These are phyloP conservation scores for Azemiops feae DNA, from an alignment of 2,113 vertebrate species.

Conservation along the genomic window DNA sequence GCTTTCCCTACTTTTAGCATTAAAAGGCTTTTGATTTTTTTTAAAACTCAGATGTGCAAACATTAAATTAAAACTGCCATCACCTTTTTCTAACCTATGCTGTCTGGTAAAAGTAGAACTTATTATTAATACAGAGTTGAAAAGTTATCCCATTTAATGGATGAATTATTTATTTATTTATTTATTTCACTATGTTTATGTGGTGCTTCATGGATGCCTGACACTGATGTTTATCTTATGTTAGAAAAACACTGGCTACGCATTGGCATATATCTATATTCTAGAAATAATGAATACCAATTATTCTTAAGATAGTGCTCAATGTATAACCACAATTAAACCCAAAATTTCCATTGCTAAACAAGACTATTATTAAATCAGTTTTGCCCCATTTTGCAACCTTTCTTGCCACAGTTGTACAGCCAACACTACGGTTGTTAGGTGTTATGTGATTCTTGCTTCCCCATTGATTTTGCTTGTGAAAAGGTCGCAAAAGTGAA, in stretches of 20 bases:
- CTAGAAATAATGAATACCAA: not conserved
- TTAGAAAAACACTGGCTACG: not conserved
- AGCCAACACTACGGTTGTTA: not conserved
- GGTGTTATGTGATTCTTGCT: not conserved
- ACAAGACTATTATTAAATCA: not conserved
- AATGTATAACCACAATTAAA: not conserved
- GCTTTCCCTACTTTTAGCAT: slow-evolving; percentile 34
- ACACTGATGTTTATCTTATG: not conserved
- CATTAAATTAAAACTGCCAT: slow-evolving; percentile 43
- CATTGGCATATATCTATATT: not conserved
- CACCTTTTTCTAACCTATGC: slow-evolving; percentile 17
- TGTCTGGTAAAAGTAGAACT: slow-evolving; percentile 25
- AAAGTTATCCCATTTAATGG: not conserved
- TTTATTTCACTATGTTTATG: not conserved
- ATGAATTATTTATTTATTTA: not conserved
- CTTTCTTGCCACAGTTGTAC: not conserved
- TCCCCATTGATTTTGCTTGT: not conserved
- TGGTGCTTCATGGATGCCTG: not conserved
- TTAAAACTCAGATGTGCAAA: slow-evolving; percentile 17
- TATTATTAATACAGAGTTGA: not conserved
- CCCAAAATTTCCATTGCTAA: not conserved
- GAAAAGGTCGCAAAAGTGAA: not conserved
- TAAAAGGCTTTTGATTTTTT: not conserved
- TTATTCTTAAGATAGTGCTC: not conserved
- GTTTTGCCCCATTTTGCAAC: not conserved